Conservation (phyloP, 2,888 invertebrate genomes). For the Torymus auratus region DNA sequence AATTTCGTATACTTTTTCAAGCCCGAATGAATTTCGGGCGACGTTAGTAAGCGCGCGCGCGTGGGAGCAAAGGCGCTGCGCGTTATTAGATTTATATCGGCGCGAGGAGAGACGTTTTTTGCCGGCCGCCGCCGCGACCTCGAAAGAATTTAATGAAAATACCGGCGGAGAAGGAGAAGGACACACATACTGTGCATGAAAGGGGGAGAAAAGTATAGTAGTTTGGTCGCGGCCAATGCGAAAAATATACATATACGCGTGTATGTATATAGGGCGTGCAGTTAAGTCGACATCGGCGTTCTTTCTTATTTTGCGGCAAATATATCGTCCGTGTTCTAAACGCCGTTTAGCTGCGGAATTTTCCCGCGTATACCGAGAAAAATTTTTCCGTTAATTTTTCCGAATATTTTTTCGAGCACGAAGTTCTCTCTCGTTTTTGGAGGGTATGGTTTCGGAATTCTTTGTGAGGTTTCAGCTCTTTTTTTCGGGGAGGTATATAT, state of each 20-base stretch:
- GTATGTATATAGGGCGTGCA: slow-evolving; percentile 30
- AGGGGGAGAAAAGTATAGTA: slow-evolving; percentile 40
- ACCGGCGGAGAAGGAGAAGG: slow-evolving; percentile 58
- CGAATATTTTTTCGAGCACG: no score
- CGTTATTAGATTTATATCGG: slow-evolving; percentile 69
- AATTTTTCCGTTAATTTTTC: no score
- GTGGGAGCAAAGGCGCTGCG: slow-evolving; percentile 46
- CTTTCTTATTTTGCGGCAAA: slow-evolving; percentile 58
- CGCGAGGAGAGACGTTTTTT: slow-evolving; percentile 66
- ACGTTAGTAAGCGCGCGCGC: slow-evolving; percentile 33
- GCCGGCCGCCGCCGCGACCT: slow-evolving; percentile 63
- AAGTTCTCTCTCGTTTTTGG: no score
- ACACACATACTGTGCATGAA: neutral
- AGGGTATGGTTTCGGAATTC: no score
- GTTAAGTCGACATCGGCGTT: slow-evolving; percentile 50
- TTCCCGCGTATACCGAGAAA: no score
- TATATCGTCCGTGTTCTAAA: no score
- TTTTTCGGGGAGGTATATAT: no score
- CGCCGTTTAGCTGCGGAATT: no score
- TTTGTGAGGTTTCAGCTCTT: no score
- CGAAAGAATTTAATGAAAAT: slow-evolving; percentile 74
- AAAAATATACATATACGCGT: neutral
- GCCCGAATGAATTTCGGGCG: slow-evolving; percentile 64
- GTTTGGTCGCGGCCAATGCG: slow-evolving; percentile 38
- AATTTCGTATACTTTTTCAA: slow-evolving; percentile 64